Evolutionary conservation across 2,113 vertebrate species (phyloP).

Genomic region (Blennius ocellaris): DNA sequence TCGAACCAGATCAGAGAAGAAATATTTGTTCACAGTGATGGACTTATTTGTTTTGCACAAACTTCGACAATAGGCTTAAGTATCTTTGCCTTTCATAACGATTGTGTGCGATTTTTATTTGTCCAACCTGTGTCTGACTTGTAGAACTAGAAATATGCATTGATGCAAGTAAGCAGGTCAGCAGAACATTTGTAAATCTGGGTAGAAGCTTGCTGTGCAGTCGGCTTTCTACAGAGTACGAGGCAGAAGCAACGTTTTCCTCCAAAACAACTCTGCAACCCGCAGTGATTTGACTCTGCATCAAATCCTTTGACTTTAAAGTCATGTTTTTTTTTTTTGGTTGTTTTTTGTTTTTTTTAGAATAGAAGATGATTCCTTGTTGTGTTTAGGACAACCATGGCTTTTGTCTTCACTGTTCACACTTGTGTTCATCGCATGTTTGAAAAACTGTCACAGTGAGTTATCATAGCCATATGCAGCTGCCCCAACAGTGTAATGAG

Average conservation of each 20-base stretch:
- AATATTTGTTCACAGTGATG: no score
- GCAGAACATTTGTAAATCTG: neutral
- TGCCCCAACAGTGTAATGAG: constrained; percentile 53
- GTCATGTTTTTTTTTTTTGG: neutral
- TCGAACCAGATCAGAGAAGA: no score
- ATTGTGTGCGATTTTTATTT: neutral
- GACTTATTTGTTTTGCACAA: no score
- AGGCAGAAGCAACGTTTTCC: neutral
- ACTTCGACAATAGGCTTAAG: neutral
- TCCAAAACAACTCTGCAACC: constrained; percentile 1
- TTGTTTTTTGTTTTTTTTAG: neutral
- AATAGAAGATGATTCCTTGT: constrained; percentile 5
- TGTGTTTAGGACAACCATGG: constrained; percentile 3
- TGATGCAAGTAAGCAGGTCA: constrained; percentile 10
- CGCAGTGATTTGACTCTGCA: neutral
- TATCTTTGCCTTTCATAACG: neutral
- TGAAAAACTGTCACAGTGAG: constrained; percentile 33
- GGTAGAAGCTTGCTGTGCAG: neutral
- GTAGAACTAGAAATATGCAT: neutral
- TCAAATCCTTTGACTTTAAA: constrained; percentile 7
- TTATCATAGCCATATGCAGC: constrained; percentile 57
- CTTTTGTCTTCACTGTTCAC: neutral
- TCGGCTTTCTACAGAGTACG: neutral
- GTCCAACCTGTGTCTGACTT: neutral
- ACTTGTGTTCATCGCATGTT: constrained; percentile 22